Percentiles rank a stretch among this genome's conserved stretches.
Conservation (phyloP, 2,113 vertebrate species). For the Octodon degus region DNA sequence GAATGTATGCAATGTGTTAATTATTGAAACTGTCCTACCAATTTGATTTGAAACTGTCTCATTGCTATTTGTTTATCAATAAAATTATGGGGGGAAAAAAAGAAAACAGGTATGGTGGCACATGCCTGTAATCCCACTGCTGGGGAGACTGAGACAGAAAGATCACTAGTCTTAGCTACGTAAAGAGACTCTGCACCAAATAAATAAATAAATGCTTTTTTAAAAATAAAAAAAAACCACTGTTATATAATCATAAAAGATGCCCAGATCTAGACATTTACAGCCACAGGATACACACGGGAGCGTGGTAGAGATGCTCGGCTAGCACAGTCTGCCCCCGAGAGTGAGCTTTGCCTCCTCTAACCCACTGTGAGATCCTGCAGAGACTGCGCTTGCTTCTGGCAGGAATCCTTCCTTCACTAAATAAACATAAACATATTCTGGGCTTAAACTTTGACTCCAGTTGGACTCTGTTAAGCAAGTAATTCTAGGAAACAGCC, state of each 20-base stretch:
- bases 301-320: not conserved
- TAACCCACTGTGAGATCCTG: not conserved
- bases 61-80: no score
- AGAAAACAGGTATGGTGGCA: no score
- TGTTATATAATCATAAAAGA: not conserved
- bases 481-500: not conserved
- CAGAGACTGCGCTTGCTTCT: not conserved
- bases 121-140: no score
- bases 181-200: no score
- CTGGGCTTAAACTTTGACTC: not conserved
- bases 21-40: no score
- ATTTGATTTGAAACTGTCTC: no score
- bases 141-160: no score
- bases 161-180: no score
- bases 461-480: not conserved
- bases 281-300: not conserved
- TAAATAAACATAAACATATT: not conserved
- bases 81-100: no score
- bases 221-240: not conserved
- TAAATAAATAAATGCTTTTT: no score
- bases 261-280: not conserved
- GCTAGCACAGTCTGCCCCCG: rapidly evolving
- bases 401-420: not conserved
- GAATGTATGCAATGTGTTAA: no score
- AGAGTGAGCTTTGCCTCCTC: not conserved